phyloP scores from a whole-genome alignment of 2,888 invertebrate genomes.

The Seira musarum region DNA sequence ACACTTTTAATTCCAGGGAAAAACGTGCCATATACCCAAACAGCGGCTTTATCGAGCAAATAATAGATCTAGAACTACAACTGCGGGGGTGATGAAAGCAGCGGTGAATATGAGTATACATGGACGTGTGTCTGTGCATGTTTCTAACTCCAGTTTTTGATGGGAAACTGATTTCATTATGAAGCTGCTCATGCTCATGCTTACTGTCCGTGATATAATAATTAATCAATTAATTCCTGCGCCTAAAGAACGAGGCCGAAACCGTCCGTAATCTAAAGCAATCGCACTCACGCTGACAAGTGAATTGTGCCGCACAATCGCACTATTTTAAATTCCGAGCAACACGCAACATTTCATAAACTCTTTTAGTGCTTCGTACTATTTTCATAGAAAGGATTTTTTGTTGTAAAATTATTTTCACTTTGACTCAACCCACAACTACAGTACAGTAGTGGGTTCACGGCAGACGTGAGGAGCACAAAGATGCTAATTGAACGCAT shows the following conservation, averaged over 20 bases:
- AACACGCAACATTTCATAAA: too few relatives aligned
- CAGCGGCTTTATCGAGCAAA: conserved; percentile 55
- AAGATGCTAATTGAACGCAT: too few relatives aligned
- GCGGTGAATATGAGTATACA: conserved; percentile 2
- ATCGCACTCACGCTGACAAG: too few relatives aligned
- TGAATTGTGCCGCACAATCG: too few relatives aligned
- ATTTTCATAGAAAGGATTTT: too few relatives aligned
- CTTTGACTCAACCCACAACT: too few relatives aligned
- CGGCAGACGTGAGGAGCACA: too few relatives aligned
- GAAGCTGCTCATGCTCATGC: neutral
- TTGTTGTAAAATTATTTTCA: too few relatives aligned
- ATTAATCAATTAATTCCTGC: neutral
- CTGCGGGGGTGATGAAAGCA: conserved; percentile 43
- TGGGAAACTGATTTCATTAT: neutral
- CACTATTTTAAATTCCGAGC: too few relatives aligned
- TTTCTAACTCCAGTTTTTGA: neutral
- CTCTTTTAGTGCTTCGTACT: too few relatives aligned
- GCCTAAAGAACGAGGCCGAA: neutral
- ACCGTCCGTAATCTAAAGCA: neutral
- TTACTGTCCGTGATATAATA: neutral
- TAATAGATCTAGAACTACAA: conserved; percentile 54
- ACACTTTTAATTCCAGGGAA: conserved; percentile 43
- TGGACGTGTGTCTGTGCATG: conserved; percentile 14
- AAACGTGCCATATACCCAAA: conserved; percentile 61
- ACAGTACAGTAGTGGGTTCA: too few relatives aligned